Evolutionary conservation across 1,140 invertebrate genomes (phyloP).

Genomic region (Pachypsylla venusta): DNA sequence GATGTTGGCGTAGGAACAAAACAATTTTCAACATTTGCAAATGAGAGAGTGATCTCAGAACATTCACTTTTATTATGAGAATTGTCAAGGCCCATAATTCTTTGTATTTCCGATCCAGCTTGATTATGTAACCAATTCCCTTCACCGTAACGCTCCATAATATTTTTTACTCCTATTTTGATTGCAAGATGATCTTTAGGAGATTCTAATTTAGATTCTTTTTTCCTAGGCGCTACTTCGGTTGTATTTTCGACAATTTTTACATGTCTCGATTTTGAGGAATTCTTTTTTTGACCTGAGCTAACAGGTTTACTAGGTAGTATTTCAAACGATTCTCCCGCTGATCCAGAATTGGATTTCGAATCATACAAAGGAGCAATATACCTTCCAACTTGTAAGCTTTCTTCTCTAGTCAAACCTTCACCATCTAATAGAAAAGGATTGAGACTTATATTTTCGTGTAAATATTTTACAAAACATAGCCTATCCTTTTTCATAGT

Average conservation of each 20-base stretch:
- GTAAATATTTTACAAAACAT: conserved; percentile 38
- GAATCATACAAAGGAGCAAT: conserved; percentile 27
- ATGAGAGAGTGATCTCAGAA: conserved; percentile 26
- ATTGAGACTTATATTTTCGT: conserved; percentile 32
- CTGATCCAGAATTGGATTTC: conserved; percentile 26
- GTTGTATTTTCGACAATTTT: conserved; percentile 11
- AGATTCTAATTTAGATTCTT: conserved; percentile 22
- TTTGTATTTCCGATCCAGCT: conserved; percentile 36
- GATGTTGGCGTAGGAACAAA: no score
- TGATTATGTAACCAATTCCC: conserved; percentile 41
- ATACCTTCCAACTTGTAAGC: conserved; percentile 29
- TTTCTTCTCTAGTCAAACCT: conserved; percentile 37
- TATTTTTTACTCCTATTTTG: conserved; percentile 40
- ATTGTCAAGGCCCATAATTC: conserved; percentile 36
- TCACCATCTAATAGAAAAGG: conserved; percentile 41
- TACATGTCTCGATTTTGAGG: conserved; percentile 17
- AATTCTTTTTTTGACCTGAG: conserved; percentile 17
- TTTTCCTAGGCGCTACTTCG: not conserved
- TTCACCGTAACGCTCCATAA: conserved; percentile 40
- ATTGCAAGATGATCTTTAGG: conserved; percentile 38
- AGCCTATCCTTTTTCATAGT: conserved; percentile 41
- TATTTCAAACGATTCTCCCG: conserved; percentile 20
- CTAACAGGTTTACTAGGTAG: conserved; percentile 21
- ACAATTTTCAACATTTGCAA: no score
- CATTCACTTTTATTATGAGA: conserved; percentile 25